phyloP scores from a whole-genome alignment of 2,113 vertebrate species.

The Alaudala cheleensis region DNA sequence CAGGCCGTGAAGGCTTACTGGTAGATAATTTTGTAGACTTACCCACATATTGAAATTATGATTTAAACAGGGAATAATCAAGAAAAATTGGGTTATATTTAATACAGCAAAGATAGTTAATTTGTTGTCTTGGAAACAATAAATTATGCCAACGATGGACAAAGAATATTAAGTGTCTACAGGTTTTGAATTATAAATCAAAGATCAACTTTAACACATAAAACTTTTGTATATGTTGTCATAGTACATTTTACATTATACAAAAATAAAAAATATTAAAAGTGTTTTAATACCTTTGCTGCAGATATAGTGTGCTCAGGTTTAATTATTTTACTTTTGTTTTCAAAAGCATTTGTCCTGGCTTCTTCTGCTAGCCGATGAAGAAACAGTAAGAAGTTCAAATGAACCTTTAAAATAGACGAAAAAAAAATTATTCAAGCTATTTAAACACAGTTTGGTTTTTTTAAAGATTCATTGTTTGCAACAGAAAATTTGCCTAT shows the following conservation, averaged over 20 bases:
- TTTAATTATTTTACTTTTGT: constrained; percentile 72
- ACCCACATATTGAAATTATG: not conserved
- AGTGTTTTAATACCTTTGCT: constrained; percentile 74
- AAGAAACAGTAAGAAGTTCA: constrained; percentile 78
- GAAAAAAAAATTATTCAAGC: not conserved
- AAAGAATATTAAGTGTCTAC: not conserved
- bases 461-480: not conserved
- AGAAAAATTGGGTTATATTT: not conserved
- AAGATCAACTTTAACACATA: not conserved
- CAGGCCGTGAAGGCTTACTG: not conserved
- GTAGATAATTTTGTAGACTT: not conserved
- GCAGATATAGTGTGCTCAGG: constrained; percentile 70
- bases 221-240: not conserved
- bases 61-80: not conserved
- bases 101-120: not conserved
- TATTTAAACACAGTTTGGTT: not conserved
- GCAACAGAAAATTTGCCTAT: not conserved
- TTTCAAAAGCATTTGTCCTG: constrained; percentile 72
- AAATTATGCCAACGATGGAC: not conserved
- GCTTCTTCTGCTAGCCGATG: constrained; percentile 77
- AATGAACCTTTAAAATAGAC: constrained; percentile 72
- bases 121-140: not conserved
- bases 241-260: not conserved
- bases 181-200: not conserved
- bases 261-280: not conserved